Conservation (phyloP, 1,140 invertebrate species). For the Lutraria rhynchaena region DNA sequence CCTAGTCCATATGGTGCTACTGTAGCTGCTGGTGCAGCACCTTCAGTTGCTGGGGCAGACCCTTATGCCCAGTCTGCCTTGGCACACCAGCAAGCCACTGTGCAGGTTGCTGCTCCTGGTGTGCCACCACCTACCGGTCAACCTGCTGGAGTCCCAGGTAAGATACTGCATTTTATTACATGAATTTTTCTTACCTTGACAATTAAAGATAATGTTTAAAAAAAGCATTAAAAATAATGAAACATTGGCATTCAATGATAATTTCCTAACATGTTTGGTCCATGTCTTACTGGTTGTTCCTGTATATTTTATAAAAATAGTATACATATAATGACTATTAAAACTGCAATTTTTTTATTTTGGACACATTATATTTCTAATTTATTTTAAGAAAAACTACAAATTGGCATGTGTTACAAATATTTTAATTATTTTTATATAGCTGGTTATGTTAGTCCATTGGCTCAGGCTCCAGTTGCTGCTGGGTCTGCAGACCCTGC, state of each 20-base stretch:
- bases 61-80: slow-evolving; percentile 41
- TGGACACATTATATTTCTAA: not conserved
- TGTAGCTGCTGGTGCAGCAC: slow-evolving; percentile 18
- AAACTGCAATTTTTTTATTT: too few species aligned
- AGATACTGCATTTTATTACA: too few species aligned
- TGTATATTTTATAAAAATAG: too few species aligned
- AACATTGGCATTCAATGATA: too few species aligned
- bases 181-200: too few species aligned
- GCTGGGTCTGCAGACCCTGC: slow-evolving; percentile 44
- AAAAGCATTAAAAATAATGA: too few species aligned
- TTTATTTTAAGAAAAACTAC: not conserved
- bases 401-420: not conserved
- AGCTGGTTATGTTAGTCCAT: slow-evolving; percentile 41
- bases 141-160: slow-evolving; percentile 36
- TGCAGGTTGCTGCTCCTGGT: slow-evolving; percentile 22
- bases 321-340: too few species aligned
- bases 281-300: too few species aligned
- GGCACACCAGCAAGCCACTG: slow-evolving; percentile 13
- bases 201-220: too few species aligned
- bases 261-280: too few species aligned
- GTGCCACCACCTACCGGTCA: slow-evolving; percentile 32
- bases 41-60: slow-evolving; percentile 23
- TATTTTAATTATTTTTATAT: not conserved
- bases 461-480: slow-evolving; percentile 29
- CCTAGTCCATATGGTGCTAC: slow-evolving; percentile 45